Evolutionary conservation across 64 coral and sea anemone genomes (phyloP).

Genomic region (Acropora tenuis): DNA sequence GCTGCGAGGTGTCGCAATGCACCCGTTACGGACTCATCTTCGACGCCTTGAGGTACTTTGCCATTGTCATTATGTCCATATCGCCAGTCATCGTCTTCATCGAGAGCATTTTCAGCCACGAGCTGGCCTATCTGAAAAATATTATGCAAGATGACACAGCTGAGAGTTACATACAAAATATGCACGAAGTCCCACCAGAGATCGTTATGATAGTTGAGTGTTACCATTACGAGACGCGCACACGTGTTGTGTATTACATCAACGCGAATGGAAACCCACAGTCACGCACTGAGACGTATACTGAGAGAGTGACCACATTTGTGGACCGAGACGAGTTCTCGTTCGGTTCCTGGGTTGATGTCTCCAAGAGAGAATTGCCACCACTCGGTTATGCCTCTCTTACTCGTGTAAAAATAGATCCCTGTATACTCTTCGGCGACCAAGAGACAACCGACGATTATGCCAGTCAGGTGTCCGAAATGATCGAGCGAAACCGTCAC

Average conservation of each 20-base stretch:
- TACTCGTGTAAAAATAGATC: constrained; percentile 76
- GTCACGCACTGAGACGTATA: constrained; percentile 82
- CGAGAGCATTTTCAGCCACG: constrained; percentile 79
- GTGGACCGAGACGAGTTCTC: constrained; percentile 64
- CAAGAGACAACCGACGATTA: constrained; percentile 71
- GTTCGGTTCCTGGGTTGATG: constrained; percentile 77
- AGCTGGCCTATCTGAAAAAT: constrained; percentile 71
- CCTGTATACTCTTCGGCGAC: constrained; percentile 67
- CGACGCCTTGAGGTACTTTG: constrained; percentile 39
- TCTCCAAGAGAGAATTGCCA: constrained; percentile 85
- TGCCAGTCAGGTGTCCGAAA: constrained; percentile 53
- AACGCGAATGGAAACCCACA: constrained; percentile 73
- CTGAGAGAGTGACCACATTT: constrained; percentile 68
- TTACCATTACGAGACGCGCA: constrained; percentile 77
- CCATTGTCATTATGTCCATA: constrained; percentile 67
- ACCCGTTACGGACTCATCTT: constrained; percentile 57
- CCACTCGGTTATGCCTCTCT: constrained; percentile 43
- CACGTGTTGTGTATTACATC: constrained; percentile 56
- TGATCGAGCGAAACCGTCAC: constrained; percentile 67
- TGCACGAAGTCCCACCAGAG: constrained; percentile 70
- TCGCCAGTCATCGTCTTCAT: constrained; percentile 64
- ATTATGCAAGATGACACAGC: constrained; percentile 89
- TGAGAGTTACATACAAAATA: constrained; percentile 75
- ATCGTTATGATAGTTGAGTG: constrained; percentile 79
- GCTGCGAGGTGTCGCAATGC: constrained; percentile 65